Evolutionary conservation across 1,140 invertebrate genomes (phyloP), one percentile per base, ranked within the genome.

Genomic region (Lordiphosa stackelbergi): DNA sequence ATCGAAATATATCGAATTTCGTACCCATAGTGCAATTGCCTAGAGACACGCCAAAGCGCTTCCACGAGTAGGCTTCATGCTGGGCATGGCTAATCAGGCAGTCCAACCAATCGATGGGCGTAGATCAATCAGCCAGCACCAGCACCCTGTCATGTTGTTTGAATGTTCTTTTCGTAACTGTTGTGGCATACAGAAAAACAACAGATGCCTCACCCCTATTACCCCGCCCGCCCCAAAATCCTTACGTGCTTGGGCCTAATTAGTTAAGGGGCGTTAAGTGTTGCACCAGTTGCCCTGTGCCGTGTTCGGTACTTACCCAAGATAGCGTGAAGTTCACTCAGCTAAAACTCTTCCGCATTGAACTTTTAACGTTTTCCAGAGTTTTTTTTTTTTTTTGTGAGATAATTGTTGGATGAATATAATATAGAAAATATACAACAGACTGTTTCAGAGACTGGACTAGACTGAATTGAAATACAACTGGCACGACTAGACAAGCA

Each of bases 201-300:
- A 51, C 12, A 40, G 2, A 51, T 35, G 31, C 46, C 34, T 6
- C 2, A n/a, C 11, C 5, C 11, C 5, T 3, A 5, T 9, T 12
- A 13, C 31, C 31, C 11, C 12, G 36, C 8, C 11, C 34, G 3
- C 22, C 9, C 16, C 4, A 4, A 37, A 37, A 37, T 35, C 35
- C 47, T 49, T 46, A 28, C 75, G 71, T 79, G 74, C 13, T 45
- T 40, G 35, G 31, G 5, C 16, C 47, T 49, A 79, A 79, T 79
- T 79, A 79, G 73, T 81, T 69, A 62, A 70, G 66, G 74, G 70
- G 70, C 75, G 75, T 81, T 81, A 78, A 81, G 75, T 78, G 74
- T 69, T 78, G 73, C 72, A 31, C 28, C 28, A 31, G 7, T 9
- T 28, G 3, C 5, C 1, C 22, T 1, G 5, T 28, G 5, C 19